Evolutionary conservation across 2,797 vertebrate genomes (phyloP), one percentile per base, ranked within the genome.

Genomic region (Pseudochirops cupreus): DNA sequence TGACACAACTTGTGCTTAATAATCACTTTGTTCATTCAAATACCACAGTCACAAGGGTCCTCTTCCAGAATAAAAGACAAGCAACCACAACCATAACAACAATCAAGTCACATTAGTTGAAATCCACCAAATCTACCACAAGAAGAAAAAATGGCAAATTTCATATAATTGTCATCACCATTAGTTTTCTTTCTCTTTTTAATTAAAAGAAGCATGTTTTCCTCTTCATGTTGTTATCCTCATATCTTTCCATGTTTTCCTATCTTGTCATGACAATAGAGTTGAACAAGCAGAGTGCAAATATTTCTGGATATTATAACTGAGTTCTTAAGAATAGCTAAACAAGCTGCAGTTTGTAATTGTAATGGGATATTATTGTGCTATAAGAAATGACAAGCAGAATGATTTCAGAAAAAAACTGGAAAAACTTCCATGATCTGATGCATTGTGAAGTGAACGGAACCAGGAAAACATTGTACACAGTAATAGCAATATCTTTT

Each of bases 181-280:
- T 90, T 5, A 0, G 1, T 29, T 31, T 21, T 91, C 50, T 1
- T 50, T 12, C 5, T 0, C 4, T 10, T 9, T 11, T 31, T 33
- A 24, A 26, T 21, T 31, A 67, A 39, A 33, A 39, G 6, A 53
- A 21, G 9, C 11, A 0, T 1, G 5, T 14, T 18, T 14, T 57
- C 54, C 4, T 46, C 67, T 1, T 53, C 5, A 18, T 0, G 0
- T 3, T 7, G 12, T 28, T 13, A 7, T 57, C 33, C n/a, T 87
- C 24, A 0, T 0, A 29, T 4, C 1, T 13, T 46, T 67, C 5
- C n/a, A 24, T 50, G 31, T 74, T 10, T 21, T 46, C 2, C 13
- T 52, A 6, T 5, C 0, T 0, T 12, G 4, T 54, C 0, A 0
- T 31, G 3, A 12, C 0, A 0, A 2, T 12, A 7, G 28, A 82